Base-by-base conservation (phyloP, 1,140 invertebrate species). In the Teleogryllus occipitalis region DNA sequence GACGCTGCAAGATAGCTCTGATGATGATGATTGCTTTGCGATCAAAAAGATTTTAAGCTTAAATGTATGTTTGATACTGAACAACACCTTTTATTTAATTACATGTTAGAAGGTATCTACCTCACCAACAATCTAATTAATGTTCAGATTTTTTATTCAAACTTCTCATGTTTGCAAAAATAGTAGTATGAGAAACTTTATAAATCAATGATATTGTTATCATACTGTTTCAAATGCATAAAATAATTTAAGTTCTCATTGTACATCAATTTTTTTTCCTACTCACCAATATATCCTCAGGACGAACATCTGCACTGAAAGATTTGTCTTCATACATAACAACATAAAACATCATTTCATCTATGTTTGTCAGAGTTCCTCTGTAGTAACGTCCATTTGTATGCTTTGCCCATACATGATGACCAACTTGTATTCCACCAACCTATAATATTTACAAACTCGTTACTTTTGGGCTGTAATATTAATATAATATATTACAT, bases 321-420 rank as follows among this genome's bases (percentile, higher is more conserved):
- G 91, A 92, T 7, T 89, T 87, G 84, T 93, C 92, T 73, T 87
- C 87, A 84, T 93, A 93, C 46, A 90, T 89, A 7, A 93, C 89
- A 82, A 88, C 88, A 82, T 90, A 91, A 82, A 89, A 90, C 47
- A 87, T 83, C 47, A 88, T 87, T 39, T 86, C 84, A 47, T 87
- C 84, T 22, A 89, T 87, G 21, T 87, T 86, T 3, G 85, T 81
- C 14, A 93, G 87, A 78, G 85, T 88, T 12, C 87, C 89, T 80
- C 88, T 87, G 83, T 92, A 92, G 84, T 89, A 93, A 39, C 91
- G 86, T 0, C 85, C 87, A 81, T 92, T 93, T 74, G 88, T 87
- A 84, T 92, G 91, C 82, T 90, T 91, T 2, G 90, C 91, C 87
- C 90, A 89, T 5, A 92, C 91, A 22, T 82, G 80, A 21, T 86